A percentile compares a stretch with the other conserved stretches of the same genome.
Conservation (phyloP, 2,797 vertebrate genomes). For the Zenarchopterus dispar region DNA sequence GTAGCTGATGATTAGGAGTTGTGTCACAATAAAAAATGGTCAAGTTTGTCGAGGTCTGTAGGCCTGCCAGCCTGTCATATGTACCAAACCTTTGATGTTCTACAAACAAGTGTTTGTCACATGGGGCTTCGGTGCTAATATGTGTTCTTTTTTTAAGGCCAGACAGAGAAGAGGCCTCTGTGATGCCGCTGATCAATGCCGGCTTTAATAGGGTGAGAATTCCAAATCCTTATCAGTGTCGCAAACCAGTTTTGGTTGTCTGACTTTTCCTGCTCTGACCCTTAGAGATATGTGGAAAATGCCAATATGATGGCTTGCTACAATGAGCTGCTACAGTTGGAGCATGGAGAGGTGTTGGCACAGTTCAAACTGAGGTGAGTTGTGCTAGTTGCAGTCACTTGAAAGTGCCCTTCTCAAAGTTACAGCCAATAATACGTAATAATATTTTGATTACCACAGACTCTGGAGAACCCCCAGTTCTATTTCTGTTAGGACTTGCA, state of each 20-base stretch:
- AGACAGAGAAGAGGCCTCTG: constrained; percentile 92
- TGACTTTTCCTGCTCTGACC: constrained; percentile 55
- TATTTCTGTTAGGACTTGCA: too few relatives aligned
- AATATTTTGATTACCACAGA: too few relatives aligned
- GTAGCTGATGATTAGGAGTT: constrained; percentile 16
- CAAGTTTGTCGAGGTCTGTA: constrained; percentile 2
- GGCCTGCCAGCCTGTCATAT: constrained; percentile 33
- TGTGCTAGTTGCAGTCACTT: too few relatives aligned
- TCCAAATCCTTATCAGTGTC: constrained; percentile 1
- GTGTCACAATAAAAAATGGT: constrained; percentile 15
- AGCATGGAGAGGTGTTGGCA: constrained; percentile 92
- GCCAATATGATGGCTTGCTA: constrained; percentile 95
- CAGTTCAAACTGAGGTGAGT: constrained; percentile 96
- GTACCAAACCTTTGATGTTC: constrained; percentile 32
- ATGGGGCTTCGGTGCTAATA: constrained; percentile 25
- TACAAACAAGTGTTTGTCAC: constrained; percentile 43
- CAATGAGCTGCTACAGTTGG: constrained; percentile 95
- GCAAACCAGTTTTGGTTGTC: constrained; percentile 15
- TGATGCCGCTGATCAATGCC: constrained; percentile 93
- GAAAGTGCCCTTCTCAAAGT: too few relatives aligned
- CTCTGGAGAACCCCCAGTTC: too few relatives aligned
- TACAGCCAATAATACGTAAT: too few relatives aligned
- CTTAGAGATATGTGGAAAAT: constrained; percentile 94
- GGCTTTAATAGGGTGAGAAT: constrained; percentile 95
- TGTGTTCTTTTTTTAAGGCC: constrained; percentile 83